These are phyloP conservation scores for Malaclemys terrapin DNA, from an alignment of 2,113 vertebrate species.

Conservation along the genomic window DNA sequence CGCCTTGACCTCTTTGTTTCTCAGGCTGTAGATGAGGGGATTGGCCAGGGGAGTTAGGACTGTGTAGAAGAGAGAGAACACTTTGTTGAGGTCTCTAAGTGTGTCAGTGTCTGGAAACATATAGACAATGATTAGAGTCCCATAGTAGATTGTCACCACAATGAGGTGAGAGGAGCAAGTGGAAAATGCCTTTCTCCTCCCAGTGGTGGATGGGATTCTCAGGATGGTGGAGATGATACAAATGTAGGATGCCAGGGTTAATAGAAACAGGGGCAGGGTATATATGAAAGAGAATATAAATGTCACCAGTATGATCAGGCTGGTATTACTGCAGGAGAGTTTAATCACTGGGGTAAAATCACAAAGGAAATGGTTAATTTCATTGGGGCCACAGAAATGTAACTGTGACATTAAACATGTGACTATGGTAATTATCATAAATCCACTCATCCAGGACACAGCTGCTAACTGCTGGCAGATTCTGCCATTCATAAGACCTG, in stretches of 20 bases:
- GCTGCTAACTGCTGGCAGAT: not conserved
- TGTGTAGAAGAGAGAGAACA: constrained; percentile 11
- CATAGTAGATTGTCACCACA: constrained; percentile 27
- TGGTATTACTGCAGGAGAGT: not conserved
- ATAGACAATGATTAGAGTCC: constrained; percentile 10
- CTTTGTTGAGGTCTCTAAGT: not conserved
- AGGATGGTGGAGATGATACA: not conserved
- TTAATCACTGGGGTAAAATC: not conserved
- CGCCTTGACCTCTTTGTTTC: constrained; percentile 25
- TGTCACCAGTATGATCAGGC: not conserved
- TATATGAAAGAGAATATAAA: not conserved
- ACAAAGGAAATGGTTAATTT: not conserved
- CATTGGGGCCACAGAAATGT: too few species aligned
- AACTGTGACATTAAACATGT: not conserved
- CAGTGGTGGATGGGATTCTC: not conserved
- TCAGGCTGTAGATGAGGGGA: constrained; percentile 34
- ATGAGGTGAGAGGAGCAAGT: constrained; percentile 39
- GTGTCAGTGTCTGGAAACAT: constrained; percentile 15
- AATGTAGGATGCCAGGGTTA: not conserved
- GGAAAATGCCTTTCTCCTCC: constrained; percentile 11
- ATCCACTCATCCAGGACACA: not conserved
- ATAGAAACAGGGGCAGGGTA: not conserved
- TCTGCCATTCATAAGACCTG: not conserved
- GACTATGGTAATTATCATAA: not conserved
- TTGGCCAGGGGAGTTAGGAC: constrained; percentile 43